A percentile compares a stretch with the other conserved stretches of the same genome.
These are phyloP conservation scores for Drosophila ercepeae DNA, from an alignment of 1,140 invertebrate species.

Conservation along the genomic window DNA sequence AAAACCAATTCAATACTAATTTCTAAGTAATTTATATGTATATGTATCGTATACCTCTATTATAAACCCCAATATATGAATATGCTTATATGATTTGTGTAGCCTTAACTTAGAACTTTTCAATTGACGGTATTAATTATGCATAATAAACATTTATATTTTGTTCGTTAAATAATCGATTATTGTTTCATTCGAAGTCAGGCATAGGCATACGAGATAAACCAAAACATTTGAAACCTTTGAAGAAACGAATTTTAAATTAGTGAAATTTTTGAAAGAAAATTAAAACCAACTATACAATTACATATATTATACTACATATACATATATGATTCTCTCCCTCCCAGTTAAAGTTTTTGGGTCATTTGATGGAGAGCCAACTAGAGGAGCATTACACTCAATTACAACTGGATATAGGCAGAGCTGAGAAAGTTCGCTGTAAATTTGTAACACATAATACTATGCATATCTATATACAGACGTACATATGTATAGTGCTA, in stretches of 20 bases:
- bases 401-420: slow-evolving; percentile 19
- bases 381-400: slow-evolving; percentile 43
- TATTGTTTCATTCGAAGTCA: slow-evolving; percentile 68
- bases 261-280: slow-evolving; percentile 75
- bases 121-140: slow-evolving; percentile 81
- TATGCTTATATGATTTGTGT: slow-evolving; percentile 62
- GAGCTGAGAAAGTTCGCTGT: slow-evolving; percentile 35
- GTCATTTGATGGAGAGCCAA: slow-evolving; percentile 38
- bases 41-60: slow-evolving; percentile 43
- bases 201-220: slow-evolving; percentile 48
- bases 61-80: slow-evolving; percentile 36
- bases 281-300: slow-evolving; percentile 62
- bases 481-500: slow-evolving; percentile 28
- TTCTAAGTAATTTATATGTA: slow-evolving; percentile 69
- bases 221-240: slow-evolving; percentile 70
- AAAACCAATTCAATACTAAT: slow-evolving; percentile 54
- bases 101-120: slow-evolving; percentile 75
- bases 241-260: slow-evolving; percentile 83
- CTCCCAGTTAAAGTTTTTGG: slow-evolving; percentile 23
- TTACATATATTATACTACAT: slow-evolving; percentile 41
- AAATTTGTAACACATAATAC: slow-evolving; percentile 52
- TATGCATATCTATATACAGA: slow-evolving; percentile 48
- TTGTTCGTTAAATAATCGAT: slow-evolving; percentile 74
- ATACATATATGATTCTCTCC: slow-evolving; percentile 48
- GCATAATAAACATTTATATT: slow-evolving; percentile 74